Conservation (phyloP, 2,888 invertebrate genomes). For the Thalpophila matura region DNA sequence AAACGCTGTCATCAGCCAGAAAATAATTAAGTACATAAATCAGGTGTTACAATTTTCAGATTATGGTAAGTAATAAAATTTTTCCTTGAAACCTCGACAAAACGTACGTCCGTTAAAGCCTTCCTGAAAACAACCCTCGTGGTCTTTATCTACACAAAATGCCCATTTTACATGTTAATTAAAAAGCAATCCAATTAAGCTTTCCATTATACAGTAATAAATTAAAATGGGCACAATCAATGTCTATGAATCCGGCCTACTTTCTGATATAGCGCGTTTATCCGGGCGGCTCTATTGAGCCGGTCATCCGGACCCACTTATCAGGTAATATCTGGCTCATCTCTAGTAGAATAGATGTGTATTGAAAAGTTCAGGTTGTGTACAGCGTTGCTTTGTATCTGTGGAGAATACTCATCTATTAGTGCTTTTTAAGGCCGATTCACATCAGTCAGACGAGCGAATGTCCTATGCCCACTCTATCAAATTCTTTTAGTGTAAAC, state of each 20-base stretch:
- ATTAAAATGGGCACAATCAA: constrained; percentile 32
- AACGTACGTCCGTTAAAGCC: background rate
- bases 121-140: background rate
- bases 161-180: constrained; percentile 23
- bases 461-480: too few species aligned
- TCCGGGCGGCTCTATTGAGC: constrained; percentile 61
- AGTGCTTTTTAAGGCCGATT: too few species aligned
- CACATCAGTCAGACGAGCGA: too few species aligned
- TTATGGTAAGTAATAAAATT: background rate
- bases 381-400: background rate
- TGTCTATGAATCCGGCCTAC: constrained; percentile 53
- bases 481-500: too few species aligned
- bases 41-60: too few species aligned
- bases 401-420: too few species aligned
- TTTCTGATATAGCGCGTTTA: constrained; percentile 64
- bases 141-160: constrained; percentile 23
- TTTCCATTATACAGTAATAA: constrained; percentile 32
- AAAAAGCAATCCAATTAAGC: constrained; percentile 44
- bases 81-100: background rate
- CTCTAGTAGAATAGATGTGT: background rate
- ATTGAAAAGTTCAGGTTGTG: constrained; percentile 5
- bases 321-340: constrained; percentile 28
- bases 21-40: too few species aligned
- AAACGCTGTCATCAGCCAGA: too few species aligned
- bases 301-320: constrained; percentile 60